A percentile compares a stretch with the other conserved stretches of the same genome.
Conservation (phyloP, 2,888 invertebrate genomes). For the Eulithis testata region DNA sequence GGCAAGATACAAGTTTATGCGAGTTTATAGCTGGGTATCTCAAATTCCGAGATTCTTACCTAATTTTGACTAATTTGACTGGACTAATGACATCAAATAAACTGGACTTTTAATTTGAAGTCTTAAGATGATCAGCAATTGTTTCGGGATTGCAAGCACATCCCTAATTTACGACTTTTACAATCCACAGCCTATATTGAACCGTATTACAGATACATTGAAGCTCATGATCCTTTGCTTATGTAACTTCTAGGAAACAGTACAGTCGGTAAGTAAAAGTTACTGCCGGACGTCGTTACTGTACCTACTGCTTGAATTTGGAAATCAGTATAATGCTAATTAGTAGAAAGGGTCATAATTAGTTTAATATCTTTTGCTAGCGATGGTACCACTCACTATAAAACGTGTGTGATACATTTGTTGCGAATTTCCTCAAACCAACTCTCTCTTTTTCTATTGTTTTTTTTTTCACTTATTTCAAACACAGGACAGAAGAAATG, state of each 20-base stretch:
- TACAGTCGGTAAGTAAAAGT: slow-evolving; percentile 38
- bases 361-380: slow-evolving; percentile 21
- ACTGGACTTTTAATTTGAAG: no score
- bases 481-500: no score
- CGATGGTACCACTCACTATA: neutral
- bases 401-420: slow-evolving; percentile 6
- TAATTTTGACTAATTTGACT: no score
- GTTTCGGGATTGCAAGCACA: neutral
- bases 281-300: slow-evolving; percentile 33
- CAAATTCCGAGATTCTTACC: no score
- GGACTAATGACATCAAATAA: no score
- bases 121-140: no score
- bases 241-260: slow-evolving; percentile 32
- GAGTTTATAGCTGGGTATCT: no score
- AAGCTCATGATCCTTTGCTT: slow-evolving; percentile 19
- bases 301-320: slow-evolving; percentile 30
- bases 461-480: no score
- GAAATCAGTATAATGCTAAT: slow-evolving; percentile 40
- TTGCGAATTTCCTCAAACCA: neutral
- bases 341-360: slow-evolving; percentile 39
- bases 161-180: slow-evolving; percentile 15
- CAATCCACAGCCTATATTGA: slow-evolving; percentile 8
- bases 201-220: neutral
- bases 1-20: no score
- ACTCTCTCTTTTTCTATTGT: neutral